Percentiles rank a stretch among this genome's conserved stretches.
These are phyloP conservation scores for Polydrusus pterygomalis DNA, from an alignment of 2,888 invertebrate genomes.

Conservation along the genomic window DNA sequence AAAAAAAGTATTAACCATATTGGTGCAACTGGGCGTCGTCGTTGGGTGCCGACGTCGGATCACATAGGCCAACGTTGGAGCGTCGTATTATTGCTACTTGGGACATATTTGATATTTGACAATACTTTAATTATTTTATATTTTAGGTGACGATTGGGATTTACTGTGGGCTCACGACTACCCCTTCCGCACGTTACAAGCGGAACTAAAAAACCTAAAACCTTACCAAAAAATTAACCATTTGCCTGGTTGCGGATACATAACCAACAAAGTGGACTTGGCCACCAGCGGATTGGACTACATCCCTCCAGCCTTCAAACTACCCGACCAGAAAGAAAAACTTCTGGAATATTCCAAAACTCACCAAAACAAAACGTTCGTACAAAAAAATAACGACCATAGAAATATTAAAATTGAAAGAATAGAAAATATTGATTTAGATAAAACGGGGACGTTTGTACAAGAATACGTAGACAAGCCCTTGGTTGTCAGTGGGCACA, in stretches of 20 bases:
- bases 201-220: slow-evolving; percentile 76
- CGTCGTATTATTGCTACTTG: too few species aligned
- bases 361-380: slow-evolving; percentile 85
- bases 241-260: slow-evolving; percentile 93
- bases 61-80: too few species aligned
- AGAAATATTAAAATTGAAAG: slow-evolving; percentile 87
- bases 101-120: too few species aligned
- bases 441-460: slow-evolving; percentile 85
- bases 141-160: slow-evolving; percentile 79
- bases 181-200: slow-evolving; percentile 81
- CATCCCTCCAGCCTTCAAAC: slow-evolving; percentile 90
- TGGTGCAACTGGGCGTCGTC: too few species aligned
- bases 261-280: slow-evolving; percentile 94
- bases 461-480: slow-evolving; percentile 94
- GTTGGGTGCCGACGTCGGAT: too few species aligned
- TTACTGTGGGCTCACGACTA: slow-evolving; percentile 96
- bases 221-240: slow-evolving; percentile 91
- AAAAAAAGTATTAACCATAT: too few species aligned
- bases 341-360: slow-evolving; percentile 80
- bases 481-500: slow-evolving; percentile 91
- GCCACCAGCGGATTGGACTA: slow-evolving; percentile 86
- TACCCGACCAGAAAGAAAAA: slow-evolving; percentile 84
- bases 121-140: neutral
- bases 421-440: slow-evolving; percentile 82
- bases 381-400: slow-evolving; percentile 95